Base-by-base conservation (phyloP, 92 coral and sea anemone species). In the Zoanthus gigantus region DNA sequence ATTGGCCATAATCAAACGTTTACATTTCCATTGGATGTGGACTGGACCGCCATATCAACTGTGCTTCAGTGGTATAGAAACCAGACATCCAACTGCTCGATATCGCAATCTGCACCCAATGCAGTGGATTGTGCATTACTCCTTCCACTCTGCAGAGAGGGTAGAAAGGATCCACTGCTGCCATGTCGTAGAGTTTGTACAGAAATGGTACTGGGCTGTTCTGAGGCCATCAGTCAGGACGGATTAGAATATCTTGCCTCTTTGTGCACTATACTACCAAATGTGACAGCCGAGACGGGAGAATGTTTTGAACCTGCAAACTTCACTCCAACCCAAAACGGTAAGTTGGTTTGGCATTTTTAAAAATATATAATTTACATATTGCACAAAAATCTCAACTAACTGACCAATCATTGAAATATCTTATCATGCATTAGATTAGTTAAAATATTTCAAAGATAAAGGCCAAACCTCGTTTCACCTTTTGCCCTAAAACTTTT, bases 1-100 rank as follows among this genome's bases (percentile, higher is more conserved):
- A 81, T 81, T 2, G 85, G 85, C 37, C 85, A 81, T 42, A 81
- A 81, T 32, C 76, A 81, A 46, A 81, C 85, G 60, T 81, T 81
- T 23, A 12, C 73, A 18, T 18, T 81, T 29, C 76, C 85, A 9
- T 81, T 75, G n/a, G 71, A 65, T 50, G 76, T 81, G 61, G 85
- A 81, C 60, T 23, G 47, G 60, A 14, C 0, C 0, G 5, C 31
- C 11, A 11, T 81, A 52, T 67, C 85, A 0, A 37, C 17, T 23
- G 0, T 6, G 1, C 57, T 81, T 15, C 46, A 68, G 34, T 81
- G 74, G 61, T 46, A n/a, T 5, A 28, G 9, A 6, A 29, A 81
- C 47, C 63, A 81, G 63, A 65, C 85, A 15, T 48, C 23, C 6
- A 81, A 66, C 63, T 81, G 85, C 73, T 66, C 76, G 9, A 29